These are phyloP conservation scores for Pachycephala philippinensis DNA, from an alignment of 2,113 vertebrate species.

Conservation along the genomic window DNA sequence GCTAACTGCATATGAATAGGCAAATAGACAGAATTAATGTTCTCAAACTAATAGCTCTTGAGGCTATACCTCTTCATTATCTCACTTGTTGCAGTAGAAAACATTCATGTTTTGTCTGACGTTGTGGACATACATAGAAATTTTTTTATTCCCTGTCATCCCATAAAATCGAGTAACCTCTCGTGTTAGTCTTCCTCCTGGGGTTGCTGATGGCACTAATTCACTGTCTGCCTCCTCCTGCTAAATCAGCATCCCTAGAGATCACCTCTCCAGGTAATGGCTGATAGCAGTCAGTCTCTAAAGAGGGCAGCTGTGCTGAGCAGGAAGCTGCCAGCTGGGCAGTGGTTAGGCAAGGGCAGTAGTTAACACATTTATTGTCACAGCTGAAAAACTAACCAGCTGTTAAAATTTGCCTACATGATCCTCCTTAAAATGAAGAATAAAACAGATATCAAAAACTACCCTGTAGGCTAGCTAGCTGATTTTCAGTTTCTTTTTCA, in stretches of 20 bases:
- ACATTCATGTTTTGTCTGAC: background rate
- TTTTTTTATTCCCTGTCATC: background rate
- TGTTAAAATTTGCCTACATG: background rate
- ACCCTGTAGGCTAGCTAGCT: background rate
- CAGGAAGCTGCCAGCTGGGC: background rate
- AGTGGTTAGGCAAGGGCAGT: background rate
- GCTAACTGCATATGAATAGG: background rate
- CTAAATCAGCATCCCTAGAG: background rate
- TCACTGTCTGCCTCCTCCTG: background rate
- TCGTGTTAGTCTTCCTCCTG: background rate
- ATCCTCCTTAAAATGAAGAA: background rate
- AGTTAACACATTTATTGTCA: background rate
- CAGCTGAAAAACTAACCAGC: background rate
- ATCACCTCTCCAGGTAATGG: background rate
- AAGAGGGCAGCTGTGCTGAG: background rate
- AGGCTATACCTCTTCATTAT: background rate
- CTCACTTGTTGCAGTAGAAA: background rate
- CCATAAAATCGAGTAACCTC: background rate
- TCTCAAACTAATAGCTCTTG: background rate
- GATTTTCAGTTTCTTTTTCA: background rate
- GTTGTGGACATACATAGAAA: rapidly evolving
- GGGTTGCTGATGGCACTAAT: background rate
- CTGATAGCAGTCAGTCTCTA: background rate
- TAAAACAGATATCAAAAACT: background rate
- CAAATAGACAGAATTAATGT: conserved; percentile 6